A percentile compares a stretch with the other conserved stretches of the same genome.
phyloP scores from a whole-genome alignment of 2,797 vertebrate genomes.

The Myotis findleyi region DNA sequence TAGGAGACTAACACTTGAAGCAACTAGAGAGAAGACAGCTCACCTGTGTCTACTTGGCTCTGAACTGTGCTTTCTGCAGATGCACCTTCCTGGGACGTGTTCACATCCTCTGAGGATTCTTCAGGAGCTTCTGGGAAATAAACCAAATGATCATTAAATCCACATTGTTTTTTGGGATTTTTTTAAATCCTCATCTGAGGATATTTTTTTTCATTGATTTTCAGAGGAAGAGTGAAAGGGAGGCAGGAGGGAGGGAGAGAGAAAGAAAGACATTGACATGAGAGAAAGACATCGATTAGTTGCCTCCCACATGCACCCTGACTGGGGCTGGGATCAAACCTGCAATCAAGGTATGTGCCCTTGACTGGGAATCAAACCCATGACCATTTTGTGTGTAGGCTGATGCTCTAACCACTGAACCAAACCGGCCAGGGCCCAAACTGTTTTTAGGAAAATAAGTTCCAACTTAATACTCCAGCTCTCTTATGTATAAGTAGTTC shows the following conservation, averaged over 20 bases:
- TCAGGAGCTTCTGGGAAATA: slow-evolving; percentile 80
- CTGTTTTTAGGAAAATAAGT: not conserved
- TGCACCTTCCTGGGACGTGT: slow-evolving; percentile 70
- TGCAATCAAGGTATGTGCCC: too few relatives aligned
- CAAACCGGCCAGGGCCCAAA: not conserved
- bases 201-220: too few relatives aligned
- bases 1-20: not conserved
- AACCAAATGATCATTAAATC: slow-evolving; percentile 63
- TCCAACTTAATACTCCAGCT: not conserved
- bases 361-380: too few relatives aligned
- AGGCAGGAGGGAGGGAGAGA: too few relatives aligned
- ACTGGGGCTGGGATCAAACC: too few relatives aligned
- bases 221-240: too few relatives aligned
- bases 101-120: slow-evolving; percentile 76
- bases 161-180: not conserved
- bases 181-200: too few relatives aligned
- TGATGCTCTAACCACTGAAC: too few relatives aligned
- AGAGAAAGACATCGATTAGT: too few relatives aligned
- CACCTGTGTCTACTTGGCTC: slow-evolving; percentile 70
- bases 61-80: slow-evolving; percentile 72
- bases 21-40: slow-evolving; percentile 51
- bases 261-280: too few relatives aligned
- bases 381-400: too few relatives aligned
- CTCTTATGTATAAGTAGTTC: not conserved
- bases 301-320: too few relatives aligned